Conservation (phyloP, 2,797 vertebrate genomes). For the Tokudaia tokunoshimensis region DNA sequence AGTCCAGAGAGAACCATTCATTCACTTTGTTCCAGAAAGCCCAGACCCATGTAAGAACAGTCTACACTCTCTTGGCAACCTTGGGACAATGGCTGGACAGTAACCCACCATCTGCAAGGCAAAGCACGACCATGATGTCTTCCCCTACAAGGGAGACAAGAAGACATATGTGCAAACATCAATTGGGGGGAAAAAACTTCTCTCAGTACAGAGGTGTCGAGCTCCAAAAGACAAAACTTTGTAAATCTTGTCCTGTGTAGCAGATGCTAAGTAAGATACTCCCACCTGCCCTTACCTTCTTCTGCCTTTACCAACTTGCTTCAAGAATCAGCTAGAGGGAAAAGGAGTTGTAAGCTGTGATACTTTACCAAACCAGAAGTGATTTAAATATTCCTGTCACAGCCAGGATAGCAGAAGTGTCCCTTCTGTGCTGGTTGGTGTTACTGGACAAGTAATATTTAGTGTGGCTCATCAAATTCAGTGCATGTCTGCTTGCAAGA, state of each 20-base stretch:
- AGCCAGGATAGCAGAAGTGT: neutral
- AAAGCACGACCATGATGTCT: neutral
- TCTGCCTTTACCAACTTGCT: neutral
- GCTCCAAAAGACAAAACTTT: neutral
- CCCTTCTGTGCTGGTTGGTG: neutral
- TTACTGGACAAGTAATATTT: neutral
- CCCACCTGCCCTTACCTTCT: neutral
- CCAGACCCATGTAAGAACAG: neutral
- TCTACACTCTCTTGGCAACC: neutral
- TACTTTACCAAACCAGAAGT: neutral
- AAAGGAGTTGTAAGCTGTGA: neutral
- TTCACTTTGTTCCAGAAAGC: neutral
- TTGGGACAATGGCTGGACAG: neutral
- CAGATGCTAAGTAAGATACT: neutral
- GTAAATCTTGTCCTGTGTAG: neutral
- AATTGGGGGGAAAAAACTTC: neutral
- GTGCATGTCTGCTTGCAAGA: neutral
- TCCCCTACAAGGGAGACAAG: neutral
- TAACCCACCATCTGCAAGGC: neutral
- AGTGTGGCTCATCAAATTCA: constrained; percentile 18
- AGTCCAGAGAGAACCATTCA: neutral
- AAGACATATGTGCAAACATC: neutral
- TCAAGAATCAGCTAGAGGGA: neutral
- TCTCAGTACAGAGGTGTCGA: neutral
- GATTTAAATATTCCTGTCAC: neutral